These are phyloP conservation scores for Drosophila lacertosa DNA, from an alignment of 1,140 invertebrate genomes.

Conservation along the genomic window DNA sequence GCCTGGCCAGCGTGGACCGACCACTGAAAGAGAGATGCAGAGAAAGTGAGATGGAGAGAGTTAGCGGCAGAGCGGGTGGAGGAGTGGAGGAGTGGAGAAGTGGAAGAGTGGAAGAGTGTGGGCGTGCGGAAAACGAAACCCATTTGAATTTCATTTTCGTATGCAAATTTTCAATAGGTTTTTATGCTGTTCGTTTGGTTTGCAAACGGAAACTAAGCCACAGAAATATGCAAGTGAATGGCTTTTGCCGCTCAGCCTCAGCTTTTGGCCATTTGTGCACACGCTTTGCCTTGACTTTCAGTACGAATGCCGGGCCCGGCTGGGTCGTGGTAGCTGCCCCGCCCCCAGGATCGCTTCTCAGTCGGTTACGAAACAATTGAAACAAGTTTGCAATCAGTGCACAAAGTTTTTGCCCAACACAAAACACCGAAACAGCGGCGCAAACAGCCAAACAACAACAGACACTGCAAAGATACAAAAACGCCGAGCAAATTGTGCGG, in stretches of 20 bases:
- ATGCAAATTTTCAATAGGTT: slow-evolving; percentile 80
- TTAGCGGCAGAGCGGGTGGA: background rate
- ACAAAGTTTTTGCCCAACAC: slow-evolving; percentile 68
- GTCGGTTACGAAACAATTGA: slow-evolving; percentile 75
- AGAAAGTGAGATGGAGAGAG: slow-evolving; percentile 9
- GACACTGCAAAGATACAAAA: slow-evolving; percentile 68
- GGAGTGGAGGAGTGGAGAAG: too few relatives aligned
- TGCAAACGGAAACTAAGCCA: slow-evolving; percentile 75
- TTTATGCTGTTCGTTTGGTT: slow-evolving; percentile 69
- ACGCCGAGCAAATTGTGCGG: slow-evolving; percentile 74
- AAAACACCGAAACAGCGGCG: slow-evolving; percentile 37
- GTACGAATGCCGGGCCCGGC: slow-evolving; percentile 42
- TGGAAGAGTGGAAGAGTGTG: background rate
- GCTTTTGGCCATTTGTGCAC: slow-evolving; percentile 41
- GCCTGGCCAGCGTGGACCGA: slow-evolving; percentile 11
- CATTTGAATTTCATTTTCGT: slow-evolving; percentile 80
- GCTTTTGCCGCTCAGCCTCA: slow-evolving; percentile 38
- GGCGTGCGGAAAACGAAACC: slow-evolving; percentile 57
- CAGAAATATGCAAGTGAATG: slow-evolving; percentile 74
- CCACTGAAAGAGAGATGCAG: background rate
- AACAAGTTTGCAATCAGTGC: slow-evolving; percentile 82
- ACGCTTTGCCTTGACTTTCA: slow-evolving; percentile 68
- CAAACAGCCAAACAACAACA: slow-evolving; percentile 43
- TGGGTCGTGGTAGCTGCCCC: background rate
- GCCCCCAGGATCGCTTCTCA: slow-evolving; percentile 23